phyloP scores from a whole-genome alignment of 2,797 vertebrate genomes.

The Lepilemur septentrionalis region DNA sequence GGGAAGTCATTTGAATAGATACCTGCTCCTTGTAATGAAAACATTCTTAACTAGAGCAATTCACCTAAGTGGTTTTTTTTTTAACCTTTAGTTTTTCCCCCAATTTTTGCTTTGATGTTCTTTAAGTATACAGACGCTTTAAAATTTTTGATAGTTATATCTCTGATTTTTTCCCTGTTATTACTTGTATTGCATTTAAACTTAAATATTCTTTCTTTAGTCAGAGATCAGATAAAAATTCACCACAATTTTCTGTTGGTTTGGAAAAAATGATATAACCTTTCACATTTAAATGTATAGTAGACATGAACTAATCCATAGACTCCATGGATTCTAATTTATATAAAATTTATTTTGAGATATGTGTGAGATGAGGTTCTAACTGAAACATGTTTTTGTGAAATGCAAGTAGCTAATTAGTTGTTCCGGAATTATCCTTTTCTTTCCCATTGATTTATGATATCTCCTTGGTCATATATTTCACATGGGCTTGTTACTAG shows the following conservation, averaged over 20 bases:
- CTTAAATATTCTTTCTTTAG: background rate
- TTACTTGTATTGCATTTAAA: conserved; percentile 20
- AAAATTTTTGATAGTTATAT: background rate
- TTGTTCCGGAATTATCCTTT: background rate
- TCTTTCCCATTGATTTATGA: background rate
- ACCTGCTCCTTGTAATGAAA: background rate
- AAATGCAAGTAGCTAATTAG: background rate
- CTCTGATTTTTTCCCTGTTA: background rate
- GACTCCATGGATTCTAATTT: background rate
- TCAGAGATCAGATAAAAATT: background rate
- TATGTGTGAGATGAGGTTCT: background rate
- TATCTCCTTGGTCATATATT: background rate
- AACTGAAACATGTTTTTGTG: background rate
- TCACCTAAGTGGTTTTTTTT: background rate
- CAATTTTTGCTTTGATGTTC: background rate
- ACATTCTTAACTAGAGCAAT: background rate
- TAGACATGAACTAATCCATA: background rate
- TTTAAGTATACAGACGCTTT: background rate
- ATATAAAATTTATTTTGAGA: background rate
- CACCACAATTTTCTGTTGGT: background rate
- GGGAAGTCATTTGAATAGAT: background rate
- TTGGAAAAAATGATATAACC: background rate
- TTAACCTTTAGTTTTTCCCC: background rate
- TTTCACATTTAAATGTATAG: conserved; percentile 23
- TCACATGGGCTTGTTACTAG: background rate